These are phyloP conservation scores for Octopus sinensis DNA, from an alignment of 1,140 invertebrate genomes.

Conservation along the genomic window DNA sequence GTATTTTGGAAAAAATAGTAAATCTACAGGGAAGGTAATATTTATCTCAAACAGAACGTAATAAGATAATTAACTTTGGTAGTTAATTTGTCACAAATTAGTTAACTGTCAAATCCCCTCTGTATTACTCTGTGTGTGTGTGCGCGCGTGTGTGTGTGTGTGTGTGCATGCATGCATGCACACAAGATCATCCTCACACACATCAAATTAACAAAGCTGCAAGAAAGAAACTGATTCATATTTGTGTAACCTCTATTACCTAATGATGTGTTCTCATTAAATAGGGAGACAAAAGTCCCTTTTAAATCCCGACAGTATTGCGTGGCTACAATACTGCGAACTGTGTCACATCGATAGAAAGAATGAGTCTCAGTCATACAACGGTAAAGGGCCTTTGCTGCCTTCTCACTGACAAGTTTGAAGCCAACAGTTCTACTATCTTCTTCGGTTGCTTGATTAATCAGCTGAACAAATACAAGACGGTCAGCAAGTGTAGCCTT, in stretches of 20 bases:
- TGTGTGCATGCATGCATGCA: no score
- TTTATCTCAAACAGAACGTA: no score
- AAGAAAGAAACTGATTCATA: no score
- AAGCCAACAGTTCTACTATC: slow-evolving; percentile 70
- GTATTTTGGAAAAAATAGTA: no score
- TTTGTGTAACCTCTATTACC: slow-evolving; percentile 45
- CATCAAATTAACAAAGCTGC: no score
- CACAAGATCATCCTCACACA: no score
- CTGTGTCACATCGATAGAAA: slow-evolving; percentile 87
- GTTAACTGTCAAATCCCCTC: no score
- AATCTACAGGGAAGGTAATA: no score
- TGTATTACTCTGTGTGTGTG: no score
- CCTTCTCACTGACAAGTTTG: slow-evolving; percentile 74
- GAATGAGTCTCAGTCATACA: slow-evolving; percentile 88
- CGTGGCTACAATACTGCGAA: slow-evolving; percentile 78
- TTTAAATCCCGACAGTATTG: slow-evolving; percentile 86
- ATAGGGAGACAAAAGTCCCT: slow-evolving; percentile 81
- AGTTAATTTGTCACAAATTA: no score
- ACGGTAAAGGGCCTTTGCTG: slow-evolving; percentile 76
- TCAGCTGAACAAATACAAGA: slow-evolving; percentile 68
- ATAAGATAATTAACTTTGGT: no score
- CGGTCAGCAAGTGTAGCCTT: slow-evolving; percentile 74
- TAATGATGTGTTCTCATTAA: slow-evolving; percentile 81
- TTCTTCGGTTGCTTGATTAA: slow-evolving; percentile 61
- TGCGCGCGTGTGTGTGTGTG: no score